Conservation (phyloP, 2,888 invertebrate species). For the Glaucopsyche alexis region DNA sequence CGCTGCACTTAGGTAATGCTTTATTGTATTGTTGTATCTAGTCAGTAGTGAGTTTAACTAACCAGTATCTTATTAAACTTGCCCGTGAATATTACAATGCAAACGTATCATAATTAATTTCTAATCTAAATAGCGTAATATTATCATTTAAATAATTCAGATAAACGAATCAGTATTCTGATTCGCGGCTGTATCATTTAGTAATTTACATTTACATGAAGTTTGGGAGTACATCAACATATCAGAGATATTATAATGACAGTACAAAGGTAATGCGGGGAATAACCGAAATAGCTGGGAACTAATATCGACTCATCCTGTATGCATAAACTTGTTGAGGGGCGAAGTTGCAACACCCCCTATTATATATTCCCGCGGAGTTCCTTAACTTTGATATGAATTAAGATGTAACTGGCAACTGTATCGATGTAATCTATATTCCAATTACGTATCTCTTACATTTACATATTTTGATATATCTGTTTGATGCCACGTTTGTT, state of each 20-base stretch:
- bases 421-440: conserved; percentile 19
- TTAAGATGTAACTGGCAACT: conserved; percentile 24
- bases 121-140: conserved; percentile 12
- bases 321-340: conserved; percentile 61
- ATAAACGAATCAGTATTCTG: conserved; percentile 27
- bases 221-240: conserved; percentile 51
- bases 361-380: conserved; percentile 41
- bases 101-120: conserved; percentile 16
- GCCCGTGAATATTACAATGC: not conserved
- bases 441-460: not conserved
- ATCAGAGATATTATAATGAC: conserved; percentile 64
- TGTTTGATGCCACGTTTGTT: not conserved
- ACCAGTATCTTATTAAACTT: not conserved
- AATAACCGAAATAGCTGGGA: conserved; percentile 47
- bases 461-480: conserved; percentile 14
- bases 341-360: conserved; percentile 36
- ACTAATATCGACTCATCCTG: conserved; percentile 67
- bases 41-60: not conserved
- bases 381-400: conserved; percentile 40
- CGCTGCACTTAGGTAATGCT: too few relatives aligned
- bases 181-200: conserved; percentile 35
- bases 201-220: conserved; percentile 43
- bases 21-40: not conserved
- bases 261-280: conserved; percentile 63
- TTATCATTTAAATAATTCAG: conserved; percentile 21